These are phyloP conservation scores for Rhadina sibilatrix DNA, from an alignment of 2,113 vertebrate species.

Conservation along the genomic window DNA sequence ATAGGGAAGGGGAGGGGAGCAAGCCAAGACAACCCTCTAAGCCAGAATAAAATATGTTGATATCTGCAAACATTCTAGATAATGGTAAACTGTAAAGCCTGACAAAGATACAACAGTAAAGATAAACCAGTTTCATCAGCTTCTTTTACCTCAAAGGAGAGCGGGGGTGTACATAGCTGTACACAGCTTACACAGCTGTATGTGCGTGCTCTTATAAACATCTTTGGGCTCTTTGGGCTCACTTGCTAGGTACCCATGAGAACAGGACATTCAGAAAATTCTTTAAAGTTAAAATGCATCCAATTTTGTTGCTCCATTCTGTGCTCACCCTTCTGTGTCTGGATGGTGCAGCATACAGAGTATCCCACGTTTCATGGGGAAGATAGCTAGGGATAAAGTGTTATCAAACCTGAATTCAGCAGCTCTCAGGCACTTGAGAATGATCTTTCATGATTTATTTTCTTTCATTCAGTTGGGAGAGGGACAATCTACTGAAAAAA, in stretches of 20 bases:
- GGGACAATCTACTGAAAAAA: neutral
- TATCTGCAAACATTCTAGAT: neutral
- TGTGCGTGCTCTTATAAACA: neutral
- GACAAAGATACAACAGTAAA: neutral
- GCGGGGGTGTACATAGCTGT: neutral
- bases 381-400: neutral
- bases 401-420: neutral
- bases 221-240: too few relatives aligned
- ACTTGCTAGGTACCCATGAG: neutral
- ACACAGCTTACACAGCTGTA: neutral
- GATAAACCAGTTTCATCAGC: neutral
- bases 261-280: neutral
- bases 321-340: neutral
- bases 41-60: neutral
- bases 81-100: neutral
- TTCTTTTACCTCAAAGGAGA: neutral
- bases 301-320: neutral
- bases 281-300: neutral
- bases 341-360: neutral
- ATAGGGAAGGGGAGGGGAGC: fast-evolving
- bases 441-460: neutral
- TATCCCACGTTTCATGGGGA: neutral
- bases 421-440: neutral
- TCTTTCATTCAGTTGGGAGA: neutral
- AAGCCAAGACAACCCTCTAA: neutral